A percentile compares a stretch with the other conserved stretches of the same genome.
Evolutionary conservation across 2,797 vertebrate species (phyloP).

Genomic region (Cossypha caffra): DNA sequence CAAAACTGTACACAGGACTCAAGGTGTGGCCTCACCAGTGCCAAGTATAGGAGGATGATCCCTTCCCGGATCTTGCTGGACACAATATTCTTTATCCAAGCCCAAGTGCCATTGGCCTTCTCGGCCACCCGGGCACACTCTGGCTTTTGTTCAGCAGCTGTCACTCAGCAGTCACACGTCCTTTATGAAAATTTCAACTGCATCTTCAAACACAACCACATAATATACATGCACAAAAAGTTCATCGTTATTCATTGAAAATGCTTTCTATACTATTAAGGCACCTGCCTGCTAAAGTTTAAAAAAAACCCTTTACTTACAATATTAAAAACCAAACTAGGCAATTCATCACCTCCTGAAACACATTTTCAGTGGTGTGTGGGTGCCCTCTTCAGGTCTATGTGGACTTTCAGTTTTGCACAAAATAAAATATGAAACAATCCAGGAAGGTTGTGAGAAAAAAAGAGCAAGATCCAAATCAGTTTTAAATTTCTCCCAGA

Average conservation of each 20-base stretch:
- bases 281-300: background rate
- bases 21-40: background rate
- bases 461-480: background rate
- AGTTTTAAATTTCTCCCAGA: background rate
- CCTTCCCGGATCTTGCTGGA: background rate
- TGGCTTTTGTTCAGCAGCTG: background rate
- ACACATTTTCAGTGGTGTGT: background rate
- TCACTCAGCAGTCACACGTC: background rate
- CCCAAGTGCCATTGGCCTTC: background rate
- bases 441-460: background rate
- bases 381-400: conserved; percentile 66
- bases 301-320: background rate
- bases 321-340: background rate
- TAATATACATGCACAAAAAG: background rate
- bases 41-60: background rate
- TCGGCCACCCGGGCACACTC: background rate
- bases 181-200: background rate
- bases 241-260: background rate
- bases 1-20: background rate
- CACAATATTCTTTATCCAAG: background rate
- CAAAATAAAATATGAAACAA: background rate
- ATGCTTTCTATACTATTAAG: background rate
- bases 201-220: background rate
- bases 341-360: background rate
- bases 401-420: background rate